Percentiles rank a stretch among this genome's conserved stretches.
These are phyloP conservation scores for Morpho achilles DNA, from an alignment of 2,888 invertebrate species.

Conservation along the genomic window DNA sequence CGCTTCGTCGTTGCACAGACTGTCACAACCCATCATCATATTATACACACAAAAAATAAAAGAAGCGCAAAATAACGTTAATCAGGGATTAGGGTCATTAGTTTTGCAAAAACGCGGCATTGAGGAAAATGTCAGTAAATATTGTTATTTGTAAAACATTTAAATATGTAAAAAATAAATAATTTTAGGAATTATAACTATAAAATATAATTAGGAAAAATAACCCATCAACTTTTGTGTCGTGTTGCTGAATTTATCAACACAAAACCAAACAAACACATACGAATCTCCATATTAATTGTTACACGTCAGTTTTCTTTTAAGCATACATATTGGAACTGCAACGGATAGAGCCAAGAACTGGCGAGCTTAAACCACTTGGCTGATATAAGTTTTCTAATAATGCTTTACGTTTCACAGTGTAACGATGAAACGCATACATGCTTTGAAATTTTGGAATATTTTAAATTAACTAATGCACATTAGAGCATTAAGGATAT, in stretches of 20 bases:
- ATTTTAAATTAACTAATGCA: too few relatives aligned
- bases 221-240: slow-evolving; percentile 3
- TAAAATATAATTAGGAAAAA: slow-evolving; percentile 2
- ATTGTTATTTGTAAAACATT: slow-evolving; percentile 2
- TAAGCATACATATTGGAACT: background rate
- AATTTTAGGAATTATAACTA: background rate
- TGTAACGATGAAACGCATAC: too few relatives aligned
- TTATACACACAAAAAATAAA: slow-evolving; percentile 31
- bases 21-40: slow-evolving; percentile 62
- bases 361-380: too few relatives aligned
- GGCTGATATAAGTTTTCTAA: too few relatives aligned
- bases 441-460: too few relatives aligned
- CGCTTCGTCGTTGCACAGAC: slow-evolving; percentile 62
- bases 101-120: slow-evolving; percentile 16
- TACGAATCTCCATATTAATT: slow-evolving; percentile 8
- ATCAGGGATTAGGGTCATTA: slow-evolving; percentile 16
- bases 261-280: slow-evolving; percentile 16
- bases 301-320: background rate
- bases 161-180: slow-evolving; percentile 2
- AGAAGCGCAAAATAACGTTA: slow-evolving; percentile 17
- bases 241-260: background rate
- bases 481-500: too few relatives aligned
- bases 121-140: slow-evolving; percentile 17
- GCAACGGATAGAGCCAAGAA: background rate
- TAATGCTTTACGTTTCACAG: too few relatives aligned